phyloP scores from a whole-genome alignment of 2,888 invertebrate genomes.

The Agrotis ipsilon region DNA sequence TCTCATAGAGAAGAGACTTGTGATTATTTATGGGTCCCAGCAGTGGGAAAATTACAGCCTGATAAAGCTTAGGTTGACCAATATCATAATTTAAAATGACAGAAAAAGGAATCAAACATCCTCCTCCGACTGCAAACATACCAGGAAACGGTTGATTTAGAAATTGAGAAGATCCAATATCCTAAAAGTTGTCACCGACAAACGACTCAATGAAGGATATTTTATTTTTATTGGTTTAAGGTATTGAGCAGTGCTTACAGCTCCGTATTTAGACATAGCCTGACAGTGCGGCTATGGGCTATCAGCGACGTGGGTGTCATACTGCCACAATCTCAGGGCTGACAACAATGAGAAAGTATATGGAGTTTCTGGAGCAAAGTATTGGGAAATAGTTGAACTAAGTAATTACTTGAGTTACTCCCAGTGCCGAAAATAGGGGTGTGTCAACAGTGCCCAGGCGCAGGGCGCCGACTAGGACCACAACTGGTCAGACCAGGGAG shows the following conservation, averaged over 20 bases:
- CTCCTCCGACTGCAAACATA: no score
- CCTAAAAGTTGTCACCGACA: slow-evolving; percentile 24
- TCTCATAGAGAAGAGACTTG: no score
- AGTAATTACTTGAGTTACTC: background rate
- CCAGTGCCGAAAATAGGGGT: no score
- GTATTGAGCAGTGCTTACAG: slow-evolving; percentile 14
- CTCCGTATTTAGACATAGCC: slow-evolving; percentile 60
- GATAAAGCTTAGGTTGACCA: no score
- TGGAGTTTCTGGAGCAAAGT: background rate
- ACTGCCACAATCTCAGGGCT: slow-evolving; percentile 58
- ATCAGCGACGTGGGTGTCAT: slow-evolving; percentile 60
- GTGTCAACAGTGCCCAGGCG: no score
- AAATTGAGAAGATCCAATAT: slow-evolving; percentile 28
- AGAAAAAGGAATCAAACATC: no score
- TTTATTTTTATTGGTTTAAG: slow-evolving; percentile 54
- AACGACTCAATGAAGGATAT: slow-evolving; percentile 36
- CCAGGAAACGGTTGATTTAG: slow-evolving; percentile 22
- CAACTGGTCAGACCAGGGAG: no score
- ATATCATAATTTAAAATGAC: no score
- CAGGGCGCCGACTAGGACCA: no score
- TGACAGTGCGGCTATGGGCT: slow-evolving; percentile 52
- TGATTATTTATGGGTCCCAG: no score
- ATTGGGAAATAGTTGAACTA: background rate
- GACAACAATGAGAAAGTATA: slow-evolving; percentile 16
- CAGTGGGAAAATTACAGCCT: no score